phyloP scores from a whole-genome alignment of 2,113 vertebrate genomes.

The Noctilio leporinus region DNA sequence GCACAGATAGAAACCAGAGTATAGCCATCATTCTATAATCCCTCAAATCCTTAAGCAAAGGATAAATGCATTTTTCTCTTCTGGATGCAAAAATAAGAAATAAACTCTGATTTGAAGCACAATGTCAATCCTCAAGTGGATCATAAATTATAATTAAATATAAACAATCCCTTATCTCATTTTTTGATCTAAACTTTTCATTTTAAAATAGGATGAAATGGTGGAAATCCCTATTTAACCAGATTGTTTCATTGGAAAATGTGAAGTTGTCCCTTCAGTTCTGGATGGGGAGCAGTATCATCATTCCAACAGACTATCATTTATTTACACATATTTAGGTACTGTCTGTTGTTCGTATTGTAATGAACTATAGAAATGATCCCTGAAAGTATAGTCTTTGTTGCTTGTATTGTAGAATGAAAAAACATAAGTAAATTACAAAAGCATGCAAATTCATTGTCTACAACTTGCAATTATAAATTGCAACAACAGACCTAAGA shows the following conservation, averaged over 20 bases:
- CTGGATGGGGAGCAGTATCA: neutral
- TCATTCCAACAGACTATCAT: neutral
- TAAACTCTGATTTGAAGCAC: neutral
- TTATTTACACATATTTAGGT: neutral
- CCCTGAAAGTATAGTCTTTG: too few species aligned
- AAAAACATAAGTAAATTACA: neutral
- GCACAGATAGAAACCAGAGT: neutral
- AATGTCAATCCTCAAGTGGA: neutral
- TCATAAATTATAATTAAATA: constrained; percentile 15
- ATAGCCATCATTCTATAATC: neutral
- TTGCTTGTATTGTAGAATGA: neutral
- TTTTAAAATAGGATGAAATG: neutral
- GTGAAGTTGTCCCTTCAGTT: neutral
- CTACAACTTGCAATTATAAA: neutral
- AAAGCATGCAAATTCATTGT: neutral
- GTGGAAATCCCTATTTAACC: neutral
- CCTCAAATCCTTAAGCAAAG: neutral
- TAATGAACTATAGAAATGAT: too few species aligned
- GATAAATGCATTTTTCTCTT: neutral
- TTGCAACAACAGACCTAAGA: neutral
- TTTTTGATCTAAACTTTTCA: neutral
- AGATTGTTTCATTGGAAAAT: neutral
- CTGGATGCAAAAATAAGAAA: neutral
- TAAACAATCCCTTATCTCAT: neutral
- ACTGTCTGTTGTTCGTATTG: too few species aligned